Percentiles rank a stretch among this genome's conserved stretches.
These are phyloP conservation scores for Synanthedon myopaeformis DNA, from an alignment of 2,888 invertebrate species.

Conservation along the genomic window DNA sequence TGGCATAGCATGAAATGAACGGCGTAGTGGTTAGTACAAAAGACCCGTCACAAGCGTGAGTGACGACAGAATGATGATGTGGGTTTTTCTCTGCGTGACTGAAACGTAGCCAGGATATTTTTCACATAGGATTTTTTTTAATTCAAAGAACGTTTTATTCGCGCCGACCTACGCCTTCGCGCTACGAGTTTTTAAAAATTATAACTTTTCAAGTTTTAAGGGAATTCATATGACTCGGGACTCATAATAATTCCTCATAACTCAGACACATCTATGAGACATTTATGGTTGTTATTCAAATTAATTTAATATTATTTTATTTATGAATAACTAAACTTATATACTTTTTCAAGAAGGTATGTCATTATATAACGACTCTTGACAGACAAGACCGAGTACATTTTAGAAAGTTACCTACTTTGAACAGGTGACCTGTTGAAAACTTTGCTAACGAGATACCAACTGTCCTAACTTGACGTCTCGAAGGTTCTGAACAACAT, in stretches of 20 bases:
- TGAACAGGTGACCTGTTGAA: neutral
- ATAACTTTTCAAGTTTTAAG: too few species aligned
- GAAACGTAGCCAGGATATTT: neutral
- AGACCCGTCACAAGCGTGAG: neutral
- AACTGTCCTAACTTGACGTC: neutral
- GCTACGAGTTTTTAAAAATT: too few species aligned
- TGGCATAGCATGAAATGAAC: neutral
- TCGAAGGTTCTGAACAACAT: too few species aligned
- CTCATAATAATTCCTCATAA: too few species aligned
- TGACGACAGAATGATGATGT: neutral
- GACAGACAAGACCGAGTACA: neutral
- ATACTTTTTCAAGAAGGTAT: too few species aligned
- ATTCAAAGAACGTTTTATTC: neutral
- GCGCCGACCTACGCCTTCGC: neutral
- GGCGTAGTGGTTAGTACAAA: neutral
- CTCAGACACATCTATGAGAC: too few species aligned
- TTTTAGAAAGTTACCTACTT: neutral
- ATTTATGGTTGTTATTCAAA: too few species aligned
- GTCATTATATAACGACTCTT: too few species aligned
- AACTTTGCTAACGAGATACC: neutral
- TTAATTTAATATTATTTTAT: too few species aligned
- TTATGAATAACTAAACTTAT: too few species aligned
- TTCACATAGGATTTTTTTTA: neutral
- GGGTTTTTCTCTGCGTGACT: neutral
- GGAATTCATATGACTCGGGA: too few species aligned